Conservation (phyloP, 2,113 vertebrate species). For the Toxostoma redivivum region DNA sequence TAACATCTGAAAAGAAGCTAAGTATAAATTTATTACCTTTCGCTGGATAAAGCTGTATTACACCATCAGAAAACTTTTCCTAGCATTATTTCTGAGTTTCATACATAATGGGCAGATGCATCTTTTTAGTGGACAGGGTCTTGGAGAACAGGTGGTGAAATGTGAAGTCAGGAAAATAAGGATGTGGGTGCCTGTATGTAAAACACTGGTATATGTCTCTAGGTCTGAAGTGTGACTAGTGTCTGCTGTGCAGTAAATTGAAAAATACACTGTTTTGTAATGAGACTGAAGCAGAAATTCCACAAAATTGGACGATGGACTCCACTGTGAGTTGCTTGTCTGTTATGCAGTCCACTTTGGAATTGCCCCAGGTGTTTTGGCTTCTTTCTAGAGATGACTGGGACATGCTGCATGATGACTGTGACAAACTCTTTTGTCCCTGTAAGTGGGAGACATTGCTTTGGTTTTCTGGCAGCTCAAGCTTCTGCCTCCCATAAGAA, state of each 20-base stretch:
- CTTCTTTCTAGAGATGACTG: not conserved
- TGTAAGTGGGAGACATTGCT: not conserved
- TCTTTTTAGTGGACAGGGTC: not conserved
- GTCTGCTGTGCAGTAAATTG: not conserved
- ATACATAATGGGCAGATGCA: rapidly evolving
- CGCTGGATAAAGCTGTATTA: not conserved
- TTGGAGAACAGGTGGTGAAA: not conserved
- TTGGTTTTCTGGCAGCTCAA: not conserved
- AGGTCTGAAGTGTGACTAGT: not conserved
- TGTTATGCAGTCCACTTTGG: not conserved
- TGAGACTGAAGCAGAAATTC: not conserved
- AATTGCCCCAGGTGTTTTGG: not conserved
- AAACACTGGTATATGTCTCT: not conserved
- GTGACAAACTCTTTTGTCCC: not conserved
- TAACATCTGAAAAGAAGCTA: not conserved
- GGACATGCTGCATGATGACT: not conserved
- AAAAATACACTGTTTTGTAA: not conserved
- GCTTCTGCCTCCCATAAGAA: not conserved
- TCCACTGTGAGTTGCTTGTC: rapidly evolving
- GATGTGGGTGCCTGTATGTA: not conserved
- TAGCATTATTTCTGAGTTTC: not conserved
- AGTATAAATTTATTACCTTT: not conserved
- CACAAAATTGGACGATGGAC: rapidly evolving
- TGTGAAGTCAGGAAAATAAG: not conserved
- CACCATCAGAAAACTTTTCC: not conserved